Conservation (phyloP, 2,113 vertebrate species). For the Catharus fuscescens region DNA sequence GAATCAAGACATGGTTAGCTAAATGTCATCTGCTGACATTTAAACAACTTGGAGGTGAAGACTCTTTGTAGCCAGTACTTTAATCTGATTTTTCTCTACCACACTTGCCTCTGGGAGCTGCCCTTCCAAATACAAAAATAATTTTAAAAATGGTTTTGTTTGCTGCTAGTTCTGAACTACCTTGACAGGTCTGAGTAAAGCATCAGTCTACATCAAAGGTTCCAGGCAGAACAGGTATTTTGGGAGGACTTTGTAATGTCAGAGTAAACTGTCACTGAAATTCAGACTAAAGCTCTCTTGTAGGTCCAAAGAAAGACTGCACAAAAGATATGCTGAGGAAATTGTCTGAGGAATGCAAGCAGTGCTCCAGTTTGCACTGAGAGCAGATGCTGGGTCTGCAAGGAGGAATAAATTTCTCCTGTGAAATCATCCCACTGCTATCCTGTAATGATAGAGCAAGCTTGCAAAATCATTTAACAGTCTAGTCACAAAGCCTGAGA, state of each 20-base stretch:
- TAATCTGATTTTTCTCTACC: neutral
- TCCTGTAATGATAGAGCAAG: neutral
- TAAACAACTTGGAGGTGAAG: neutral
- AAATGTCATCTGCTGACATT: constrained; percentile 13
- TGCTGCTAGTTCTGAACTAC: constrained; percentile 22
- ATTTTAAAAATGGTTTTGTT: neutral
- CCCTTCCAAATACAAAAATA: neutral
- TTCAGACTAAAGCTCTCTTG: neutral
- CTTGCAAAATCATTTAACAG: neutral
- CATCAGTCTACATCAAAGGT: neutral
- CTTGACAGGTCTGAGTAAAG: neutral
- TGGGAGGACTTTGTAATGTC: constrained; percentile 16
- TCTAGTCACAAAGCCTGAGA: constrained; percentile 23
- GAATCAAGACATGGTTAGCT: neutral
- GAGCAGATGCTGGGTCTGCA: constrained; percentile 3
- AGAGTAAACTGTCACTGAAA: constrained; percentile 15
- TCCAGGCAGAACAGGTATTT: neutral
- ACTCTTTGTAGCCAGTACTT: neutral
- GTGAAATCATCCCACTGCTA: neutral
- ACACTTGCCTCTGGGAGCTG: neutral
- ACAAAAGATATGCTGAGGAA: neutral
- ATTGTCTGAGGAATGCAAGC: neutral
- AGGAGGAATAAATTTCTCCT: constrained; percentile 1
- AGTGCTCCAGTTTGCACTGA: neutral
- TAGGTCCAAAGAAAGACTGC: neutral